Conservation (phyloP, 2,113 vertebrate species). For the Eclectus roratus region DNA sequence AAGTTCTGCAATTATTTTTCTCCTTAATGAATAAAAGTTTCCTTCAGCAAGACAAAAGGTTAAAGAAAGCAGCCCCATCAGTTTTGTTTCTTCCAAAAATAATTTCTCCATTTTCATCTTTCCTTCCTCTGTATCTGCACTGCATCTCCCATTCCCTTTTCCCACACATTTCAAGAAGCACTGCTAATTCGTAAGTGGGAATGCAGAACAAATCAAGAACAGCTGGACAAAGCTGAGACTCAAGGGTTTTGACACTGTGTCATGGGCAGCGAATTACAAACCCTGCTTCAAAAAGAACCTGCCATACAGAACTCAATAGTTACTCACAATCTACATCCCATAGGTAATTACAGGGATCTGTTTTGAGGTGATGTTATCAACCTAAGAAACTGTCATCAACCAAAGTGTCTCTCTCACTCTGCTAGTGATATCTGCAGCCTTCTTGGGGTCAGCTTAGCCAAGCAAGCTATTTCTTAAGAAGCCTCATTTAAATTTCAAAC, state of each 20-base stretch:
- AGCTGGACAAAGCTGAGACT: neutral
- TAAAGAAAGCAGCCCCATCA: neutral
- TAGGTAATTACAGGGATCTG: neutral
- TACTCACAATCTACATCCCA: neutral
- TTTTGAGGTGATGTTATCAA: neutral
- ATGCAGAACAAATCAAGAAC: neutral
- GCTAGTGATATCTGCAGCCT: neutral
- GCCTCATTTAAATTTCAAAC: neutral
- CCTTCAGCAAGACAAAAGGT: conserved; percentile 8
- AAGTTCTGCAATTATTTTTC: conserved; percentile 26
- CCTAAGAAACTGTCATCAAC: neutral
- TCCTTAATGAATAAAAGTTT: neutral
- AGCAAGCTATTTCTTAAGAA: neutral
- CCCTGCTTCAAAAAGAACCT: neutral
- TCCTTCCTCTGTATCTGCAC: neutral
- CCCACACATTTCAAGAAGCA: neutral
- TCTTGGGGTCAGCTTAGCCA: neutral
- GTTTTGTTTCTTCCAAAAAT: neutral
- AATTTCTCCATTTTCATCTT: neutral
- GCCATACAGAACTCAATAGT: neutral
- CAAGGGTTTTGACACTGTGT: neutral
- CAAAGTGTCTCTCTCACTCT: neutral
- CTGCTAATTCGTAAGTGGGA: accelerated
- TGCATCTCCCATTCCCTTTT: neutral
- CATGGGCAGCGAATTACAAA: neutral